Evolutionary conservation across 2,113 vertebrate genomes (phyloP).

Genomic region (Symphodus melops): DNA sequence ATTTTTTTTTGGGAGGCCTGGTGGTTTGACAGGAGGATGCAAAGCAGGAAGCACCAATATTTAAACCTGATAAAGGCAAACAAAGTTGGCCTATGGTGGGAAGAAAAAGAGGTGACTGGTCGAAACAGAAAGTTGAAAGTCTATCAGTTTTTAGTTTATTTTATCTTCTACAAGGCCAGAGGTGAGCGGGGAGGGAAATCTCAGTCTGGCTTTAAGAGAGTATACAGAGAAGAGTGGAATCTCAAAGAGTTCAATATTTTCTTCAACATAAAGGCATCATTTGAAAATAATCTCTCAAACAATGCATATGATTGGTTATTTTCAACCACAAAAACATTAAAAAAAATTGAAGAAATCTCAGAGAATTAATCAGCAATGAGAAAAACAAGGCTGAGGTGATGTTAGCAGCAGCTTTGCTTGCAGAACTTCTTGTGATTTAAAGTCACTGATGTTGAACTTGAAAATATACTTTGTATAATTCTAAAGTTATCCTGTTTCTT

Average conservation of each 20-base stretch:
- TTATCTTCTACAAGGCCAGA: background rate
- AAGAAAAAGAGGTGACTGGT: background rate
- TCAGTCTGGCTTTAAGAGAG: background rate
- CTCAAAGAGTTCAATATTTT: background rate
- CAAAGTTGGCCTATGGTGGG: background rate
- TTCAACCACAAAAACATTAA: too few relatives aligned
- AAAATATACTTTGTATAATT: too few relatives aligned
- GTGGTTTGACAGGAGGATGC: background rate
- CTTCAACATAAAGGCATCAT: background rate
- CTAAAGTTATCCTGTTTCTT: too few relatives aligned
- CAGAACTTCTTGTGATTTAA: too few relatives aligned
- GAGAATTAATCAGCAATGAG: too few relatives aligned
- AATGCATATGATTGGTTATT: too few relatives aligned
- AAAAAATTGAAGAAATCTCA: too few relatives aligned
- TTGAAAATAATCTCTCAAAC: background rate
- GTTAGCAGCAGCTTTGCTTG: too few relatives aligned
- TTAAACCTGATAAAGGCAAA: slow-evolving; percentile 14
- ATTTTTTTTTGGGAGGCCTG: background rate
- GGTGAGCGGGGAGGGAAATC: background rate
- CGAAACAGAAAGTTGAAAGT: background rate
- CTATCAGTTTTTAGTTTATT: background rate
- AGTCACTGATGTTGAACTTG: too few relatives aligned
- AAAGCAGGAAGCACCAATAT: slow-evolving; percentile 15
- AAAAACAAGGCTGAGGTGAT: too few relatives aligned
- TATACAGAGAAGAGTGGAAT: background rate